Evolutionary conservation across 2,113 vertebrate genomes (phyloP).

Genomic region (western clawed frog (Xenopus tropicalis)): DNA sequence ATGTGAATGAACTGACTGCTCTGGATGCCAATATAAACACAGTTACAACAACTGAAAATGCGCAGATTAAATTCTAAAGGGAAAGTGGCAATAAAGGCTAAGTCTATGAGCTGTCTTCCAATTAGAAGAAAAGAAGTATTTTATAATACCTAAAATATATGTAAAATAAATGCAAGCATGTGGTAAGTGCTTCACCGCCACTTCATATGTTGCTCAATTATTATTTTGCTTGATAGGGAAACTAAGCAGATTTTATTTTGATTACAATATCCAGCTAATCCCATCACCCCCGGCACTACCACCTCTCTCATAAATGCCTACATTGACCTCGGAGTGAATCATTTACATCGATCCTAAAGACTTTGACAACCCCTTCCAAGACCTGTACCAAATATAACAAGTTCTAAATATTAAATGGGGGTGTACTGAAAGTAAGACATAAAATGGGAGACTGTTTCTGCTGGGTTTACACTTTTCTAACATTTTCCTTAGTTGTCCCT

Average conservation of each 20-base stretch:
- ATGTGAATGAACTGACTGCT: conserved; percentile 1
- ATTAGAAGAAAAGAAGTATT: background rate
- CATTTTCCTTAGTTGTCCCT: no score
- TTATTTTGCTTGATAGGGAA: background rate
- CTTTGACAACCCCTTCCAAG: no score
- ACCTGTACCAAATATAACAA: no score
- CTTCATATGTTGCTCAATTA: background rate
- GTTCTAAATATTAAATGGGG: no score
- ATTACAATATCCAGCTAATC: background rate
- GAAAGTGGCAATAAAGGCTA: background rate
- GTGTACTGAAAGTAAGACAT: no score
- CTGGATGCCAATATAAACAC: background rate
- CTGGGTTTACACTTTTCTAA: no score
- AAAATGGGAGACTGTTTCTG: no score
- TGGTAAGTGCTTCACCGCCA: background rate
- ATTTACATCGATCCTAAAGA: no score
- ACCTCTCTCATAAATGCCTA: background rate
- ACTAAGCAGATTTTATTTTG: background rate
- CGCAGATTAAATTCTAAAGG: background rate
- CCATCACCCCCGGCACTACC: background rate
- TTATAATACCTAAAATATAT: background rate
- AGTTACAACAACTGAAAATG: conserved; percentile 3
- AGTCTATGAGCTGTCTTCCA: background rate
- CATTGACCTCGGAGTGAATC: no score
- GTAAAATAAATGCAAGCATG: background rate